Percentiles rank a stretch among this genome's conserved stretches.
phyloP scores from a whole-genome alignment of 2,797 vertebrate genomes.

The Coregonus suidteri region DNA sequence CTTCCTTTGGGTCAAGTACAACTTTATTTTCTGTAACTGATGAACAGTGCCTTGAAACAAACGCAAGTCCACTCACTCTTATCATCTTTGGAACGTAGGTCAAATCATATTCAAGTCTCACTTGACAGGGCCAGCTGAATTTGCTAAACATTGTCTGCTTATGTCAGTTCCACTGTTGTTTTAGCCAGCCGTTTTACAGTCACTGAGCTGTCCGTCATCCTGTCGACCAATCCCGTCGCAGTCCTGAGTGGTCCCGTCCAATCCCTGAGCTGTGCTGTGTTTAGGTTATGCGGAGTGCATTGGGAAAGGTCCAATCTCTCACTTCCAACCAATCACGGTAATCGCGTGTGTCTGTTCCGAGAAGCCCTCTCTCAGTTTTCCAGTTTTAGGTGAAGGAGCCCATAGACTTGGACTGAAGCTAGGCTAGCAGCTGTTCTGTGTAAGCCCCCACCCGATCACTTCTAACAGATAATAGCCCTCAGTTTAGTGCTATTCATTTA shows the following conservation, averaged over 20 bases:
- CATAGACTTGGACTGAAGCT: slow-evolving; percentile 28
- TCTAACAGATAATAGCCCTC: slow-evolving; percentile 31
- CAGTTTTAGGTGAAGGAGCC: slow-evolving; percentile 21
- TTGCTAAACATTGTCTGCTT: slow-evolving; percentile 33
- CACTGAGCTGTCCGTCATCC: slow-evolving; percentile 39
- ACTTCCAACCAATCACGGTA: slow-evolving; percentile 42
- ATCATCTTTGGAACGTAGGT: slow-evolving; percentile 37
- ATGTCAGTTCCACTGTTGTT: slow-evolving; percentile 44
- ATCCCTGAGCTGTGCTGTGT: slow-evolving; percentile 49
- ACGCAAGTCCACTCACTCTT: slow-evolving; percentile 29
- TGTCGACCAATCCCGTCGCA: slow-evolving; percentile 18
- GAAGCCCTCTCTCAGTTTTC: slow-evolving; percentile 41
- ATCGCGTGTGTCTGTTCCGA: slow-evolving; percentile 33
- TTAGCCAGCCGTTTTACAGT: slow-evolving; percentile 39
- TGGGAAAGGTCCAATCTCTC: slow-evolving; percentile 32
- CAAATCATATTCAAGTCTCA: slow-evolving; percentile 37
- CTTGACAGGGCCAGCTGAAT: slow-evolving; percentile 47
- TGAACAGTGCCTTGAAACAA: slow-evolving; percentile 29
- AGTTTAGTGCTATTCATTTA: slow-evolving; percentile 49
- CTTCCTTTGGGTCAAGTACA: slow-evolving; percentile 36
- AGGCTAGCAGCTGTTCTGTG: slow-evolving; percentile 64
- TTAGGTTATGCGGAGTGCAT: slow-evolving; percentile 41
- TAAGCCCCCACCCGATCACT: slow-evolving; percentile 60
- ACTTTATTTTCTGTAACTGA: slow-evolving; percentile 52
- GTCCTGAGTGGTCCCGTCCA: slow-evolving; percentile 26